Conservation (phyloP, 1,140 invertebrate genomes). For the Drosophila erecta region DNA sequence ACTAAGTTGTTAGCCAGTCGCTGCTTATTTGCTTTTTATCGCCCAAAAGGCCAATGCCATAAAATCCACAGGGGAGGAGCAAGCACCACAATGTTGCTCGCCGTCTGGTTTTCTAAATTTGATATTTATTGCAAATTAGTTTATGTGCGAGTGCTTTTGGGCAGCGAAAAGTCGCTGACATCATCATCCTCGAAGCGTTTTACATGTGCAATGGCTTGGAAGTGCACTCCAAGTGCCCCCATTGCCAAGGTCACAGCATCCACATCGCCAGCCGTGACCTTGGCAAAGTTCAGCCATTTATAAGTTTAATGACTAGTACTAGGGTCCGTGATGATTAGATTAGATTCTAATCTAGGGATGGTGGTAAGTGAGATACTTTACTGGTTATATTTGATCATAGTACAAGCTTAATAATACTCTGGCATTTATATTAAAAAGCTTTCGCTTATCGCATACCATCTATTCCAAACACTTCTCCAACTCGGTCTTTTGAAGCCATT, state of each 20-base stretch:
- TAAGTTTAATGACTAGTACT: background rate
- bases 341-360: too few relatives aligned
- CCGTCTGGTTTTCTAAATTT: constrained; percentile 16
- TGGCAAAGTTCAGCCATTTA: background rate
- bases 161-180: constrained; percentile 4
- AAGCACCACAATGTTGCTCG: constrained; percentile 2
- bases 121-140: constrained; percentile 41
- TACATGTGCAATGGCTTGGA: constrained; percentile 14
- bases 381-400: background rate
- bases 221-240: constrained; percentile 3
- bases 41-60: constrained; percentile 24
- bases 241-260: constrained; percentile 11
- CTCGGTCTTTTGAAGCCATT: constrained; percentile 9
- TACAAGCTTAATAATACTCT: background rate
- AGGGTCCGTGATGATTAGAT: too few relatives aligned
- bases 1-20: constrained; percentile 19
- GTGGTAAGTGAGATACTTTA: too few relatives aligned
- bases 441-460: background rate
- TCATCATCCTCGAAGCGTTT: constrained; percentile 6
- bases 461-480: background rate
- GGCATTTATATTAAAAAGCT: background rate
- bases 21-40: constrained; percentile 34
- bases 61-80: background rate
- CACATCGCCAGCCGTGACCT: background rate
- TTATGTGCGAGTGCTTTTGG: constrained; percentile 9